Conservation (phyloP, 2,888 invertebrate genomes). For the Trachelus stipa region DNA sequence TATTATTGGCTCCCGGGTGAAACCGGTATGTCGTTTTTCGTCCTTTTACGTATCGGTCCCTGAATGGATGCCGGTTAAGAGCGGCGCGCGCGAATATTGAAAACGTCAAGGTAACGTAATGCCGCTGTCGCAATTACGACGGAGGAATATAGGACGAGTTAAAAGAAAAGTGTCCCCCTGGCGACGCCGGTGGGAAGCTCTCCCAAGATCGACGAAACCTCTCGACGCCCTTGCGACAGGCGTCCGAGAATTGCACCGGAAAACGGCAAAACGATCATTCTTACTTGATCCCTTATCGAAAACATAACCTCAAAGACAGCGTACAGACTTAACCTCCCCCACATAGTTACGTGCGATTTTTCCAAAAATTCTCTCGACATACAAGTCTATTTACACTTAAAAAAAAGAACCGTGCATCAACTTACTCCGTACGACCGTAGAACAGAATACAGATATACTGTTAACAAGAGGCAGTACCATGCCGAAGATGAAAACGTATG, state of each 20-base stretch:
- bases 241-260: no score
- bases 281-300: not conserved
- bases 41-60: conserved; percentile 40
- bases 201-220: not conserved
- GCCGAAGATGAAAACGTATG: no score
- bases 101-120: conserved; percentile 37
- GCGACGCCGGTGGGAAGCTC: not conserved
- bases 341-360: no score
- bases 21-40: conserved; percentile 47
- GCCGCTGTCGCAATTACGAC: not conserved
- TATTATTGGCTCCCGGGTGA: conserved; percentile 46
- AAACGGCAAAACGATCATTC: not conserved
- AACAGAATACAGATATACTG: not conserved
- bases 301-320: not conserved
- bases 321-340: not conserved
- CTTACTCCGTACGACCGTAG: not conserved
- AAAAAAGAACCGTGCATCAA: no score
- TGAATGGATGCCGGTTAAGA: conserved; percentile 11
- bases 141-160: not conserved
- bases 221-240: no score
- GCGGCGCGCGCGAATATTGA: conserved; percentile 33
- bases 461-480: not conserved
- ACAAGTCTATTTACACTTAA: no score
- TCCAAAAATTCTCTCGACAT: no score
- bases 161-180: not conserved